Evolutionary conservation across 2,797 vertebrate genomes (phyloP), one percentile per base, ranked within the genome.

Genomic region (Hydrocynus forskahlii): DNA sequence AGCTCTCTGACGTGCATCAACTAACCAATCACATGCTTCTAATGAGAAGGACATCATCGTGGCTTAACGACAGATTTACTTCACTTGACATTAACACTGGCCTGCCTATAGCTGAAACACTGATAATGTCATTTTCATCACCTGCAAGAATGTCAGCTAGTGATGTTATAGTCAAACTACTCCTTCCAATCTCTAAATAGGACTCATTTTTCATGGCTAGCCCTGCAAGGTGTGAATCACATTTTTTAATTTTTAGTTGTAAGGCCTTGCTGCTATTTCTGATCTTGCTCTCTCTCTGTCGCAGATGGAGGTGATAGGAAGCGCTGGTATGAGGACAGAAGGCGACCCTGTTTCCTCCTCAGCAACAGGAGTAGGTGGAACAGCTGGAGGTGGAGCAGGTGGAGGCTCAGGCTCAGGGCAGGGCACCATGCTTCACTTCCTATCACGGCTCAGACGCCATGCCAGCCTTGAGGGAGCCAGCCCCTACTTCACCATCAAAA

Each of bases 391-490:
- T 69, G 67, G 64, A 69, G 67, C 35, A 55, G 69, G 68, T 10
- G 43, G 60, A 0, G 23, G 79, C 17, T 48, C 73, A 0, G 23
- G 79, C 17, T 48, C 73, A 7, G 70, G 93, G 16, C 94, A 95
- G 45, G 94, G 96, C 71, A 90, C 94, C 0, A 94, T 98, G 57
- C 91, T 98, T 29, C 95, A 97, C 78, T 97, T 98, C 92, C 93
- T 98, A 87, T 95, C 95, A 72, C 96, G 96, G 80, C 92, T 99
- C 88, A 94, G 97, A 5, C 96, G 97, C 52, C 96, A 98, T 0
- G 95, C 98, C 81, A 99, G 98, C 88, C 93, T 98, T 86, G 98
- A 99, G 0, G 97, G 97, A 8, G 95, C 97, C 4, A 97, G 96
- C 78, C 97, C 97, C 71, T 98, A 97, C 90, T 97, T 98, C 91